These are phyloP conservation scores for Yponomeuta malinellus DNA, from an alignment of 2,888 invertebrate genomes.

Conservation along the genomic window DNA sequence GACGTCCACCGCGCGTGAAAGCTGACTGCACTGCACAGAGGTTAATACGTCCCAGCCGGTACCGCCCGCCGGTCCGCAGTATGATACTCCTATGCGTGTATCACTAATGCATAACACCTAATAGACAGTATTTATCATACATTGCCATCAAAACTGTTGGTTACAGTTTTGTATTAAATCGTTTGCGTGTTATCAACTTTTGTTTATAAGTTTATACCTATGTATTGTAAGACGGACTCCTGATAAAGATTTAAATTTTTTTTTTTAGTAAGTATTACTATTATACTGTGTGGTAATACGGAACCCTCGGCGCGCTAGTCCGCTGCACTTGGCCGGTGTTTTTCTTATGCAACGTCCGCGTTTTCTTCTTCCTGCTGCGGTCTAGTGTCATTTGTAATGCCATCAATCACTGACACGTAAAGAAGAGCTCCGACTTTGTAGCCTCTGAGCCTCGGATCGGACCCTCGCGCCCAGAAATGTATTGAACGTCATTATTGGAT, in stretches of 20 bases:
- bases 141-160: background rate
- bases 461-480: slow-evolving; percentile 31
- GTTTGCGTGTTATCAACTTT: background rate
- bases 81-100: background rate
- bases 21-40: slow-evolving; percentile 46
- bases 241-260: no score
- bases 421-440: slow-evolving; percentile 35
- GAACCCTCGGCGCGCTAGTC: no score
- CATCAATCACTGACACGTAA: slow-evolving; percentile 54
- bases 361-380: slow-evolving; percentile 31
- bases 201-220: no score
- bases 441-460: slow-evolving; percentile 13
- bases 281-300: no score
- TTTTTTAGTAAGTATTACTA: no score
- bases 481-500: slow-evolving; percentile 38
- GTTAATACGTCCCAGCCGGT: background rate
- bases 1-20: slow-evolving; percentile 41
- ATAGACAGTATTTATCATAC: background rate
- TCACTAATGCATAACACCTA: background rate
- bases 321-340: background rate
- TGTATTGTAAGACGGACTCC: no score
- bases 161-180: background rate
- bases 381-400: slow-evolving; percentile 35
- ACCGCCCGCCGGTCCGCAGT: background rate
- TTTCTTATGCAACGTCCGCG: slow-evolving; percentile 24